A percentile compares a stretch with the other conserved stretches of the same genome.
These are phyloP conservation scores for Sinocyclocheilus anshuiensis DNA, from an alignment of 2,113 vertebrate genomes.

Conservation along the genomic window DNA sequence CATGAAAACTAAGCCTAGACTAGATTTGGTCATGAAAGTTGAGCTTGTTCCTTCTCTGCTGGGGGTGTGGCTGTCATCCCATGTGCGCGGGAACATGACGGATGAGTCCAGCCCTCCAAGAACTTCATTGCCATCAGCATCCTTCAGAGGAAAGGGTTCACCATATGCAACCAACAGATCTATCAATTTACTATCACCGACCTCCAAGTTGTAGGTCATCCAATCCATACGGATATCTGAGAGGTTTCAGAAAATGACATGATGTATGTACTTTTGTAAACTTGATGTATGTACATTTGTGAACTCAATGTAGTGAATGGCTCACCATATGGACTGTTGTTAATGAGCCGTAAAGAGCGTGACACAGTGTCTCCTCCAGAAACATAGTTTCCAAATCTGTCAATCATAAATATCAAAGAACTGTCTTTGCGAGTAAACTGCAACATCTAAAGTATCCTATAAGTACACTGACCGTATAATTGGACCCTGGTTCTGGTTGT, in stretches of 20 bases:
- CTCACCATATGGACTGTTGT: slow-evolving; percentile 86
- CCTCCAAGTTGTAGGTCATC: slow-evolving; percentile 79
- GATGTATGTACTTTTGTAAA: not conserved
- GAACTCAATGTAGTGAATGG: not conserved
- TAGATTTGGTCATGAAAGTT: slow-evolving; percentile 58
- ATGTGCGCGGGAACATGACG: slow-evolving; percentile 39
- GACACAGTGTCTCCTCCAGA: slow-evolving; percentile 84
- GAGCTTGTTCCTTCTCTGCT: slow-evolving; percentile 55
- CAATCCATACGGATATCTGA: slow-evolving; percentile 91
- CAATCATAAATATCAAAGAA: not conserved
- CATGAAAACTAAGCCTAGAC: slow-evolving; percentile 27
- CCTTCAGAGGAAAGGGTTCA: slow-evolving; percentile 79
- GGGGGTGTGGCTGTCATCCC: slow-evolving; percentile 56
- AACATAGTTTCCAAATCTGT: slow-evolving; percentile 88
- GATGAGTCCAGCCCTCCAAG: slow-evolving; percentile 27
- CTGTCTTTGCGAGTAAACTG: not conserved
- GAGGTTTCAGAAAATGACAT: not conserved
- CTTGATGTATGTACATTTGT: not conserved
- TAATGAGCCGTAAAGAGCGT: slow-evolving; percentile 82
- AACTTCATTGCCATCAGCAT: slow-evolving; percentile 71
- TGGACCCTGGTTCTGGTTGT: slow-evolving; percentile 72
- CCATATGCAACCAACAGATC: slow-evolving; percentile 82
- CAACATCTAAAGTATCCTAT: not conserved
- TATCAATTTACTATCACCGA: slow-evolving; percentile 73
- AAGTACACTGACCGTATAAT: slow-evolving; percentile 75